phyloP scores from a whole-genome alignment of 2,888 invertebrate species.

The Euclidia mi region DNA sequence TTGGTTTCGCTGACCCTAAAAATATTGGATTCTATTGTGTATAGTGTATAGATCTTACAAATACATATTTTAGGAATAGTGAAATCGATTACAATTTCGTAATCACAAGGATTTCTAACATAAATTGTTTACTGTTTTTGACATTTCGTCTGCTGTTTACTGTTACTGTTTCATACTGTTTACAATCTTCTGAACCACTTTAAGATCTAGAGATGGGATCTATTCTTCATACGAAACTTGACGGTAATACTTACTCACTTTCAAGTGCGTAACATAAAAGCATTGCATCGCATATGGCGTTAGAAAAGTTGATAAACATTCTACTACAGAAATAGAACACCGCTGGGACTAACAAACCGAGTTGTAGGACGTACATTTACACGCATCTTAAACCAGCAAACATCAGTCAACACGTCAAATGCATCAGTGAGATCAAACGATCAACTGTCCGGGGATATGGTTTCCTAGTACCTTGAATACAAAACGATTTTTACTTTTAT shows the following conservation, averaged over 20 bases:
- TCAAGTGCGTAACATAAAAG: constrained; percentile 53
- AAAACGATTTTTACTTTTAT: constrained; percentile 46
- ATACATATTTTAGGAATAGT: too few relatives aligned
- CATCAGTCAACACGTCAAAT: constrained; percentile 63
- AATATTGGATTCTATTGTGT: too few relatives aligned
- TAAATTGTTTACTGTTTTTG: too few relatives aligned
- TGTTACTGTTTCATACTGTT: constrained; percentile 28
- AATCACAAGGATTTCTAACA: too few relatives aligned
- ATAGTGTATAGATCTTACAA: too few relatives aligned
- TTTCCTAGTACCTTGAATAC: constrained; percentile 55
- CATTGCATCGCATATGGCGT: constrained; percentile 50
- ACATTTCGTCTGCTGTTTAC: too few relatives aligned
- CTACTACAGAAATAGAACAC: constrained; percentile 51
- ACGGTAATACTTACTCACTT: constrained; percentile 42
- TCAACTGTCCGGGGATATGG: constrained; percentile 47
- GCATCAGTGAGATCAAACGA: constrained; percentile 62
- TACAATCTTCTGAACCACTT: constrained; percentile 45
- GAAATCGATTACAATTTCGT: too few relatives aligned
- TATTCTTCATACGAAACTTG: constrained; percentile 36
- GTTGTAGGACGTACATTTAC: constrained; percentile 48
- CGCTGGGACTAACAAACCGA: constrained; percentile 39
- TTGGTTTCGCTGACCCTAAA: too few relatives aligned
- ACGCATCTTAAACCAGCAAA: constrained; percentile 42
- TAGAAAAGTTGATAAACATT: constrained; percentile 61
- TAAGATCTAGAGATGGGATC: constrained; percentile 25